A percentile compares a stretch with the other conserved stretches of the same genome.
phyloP scores from a whole-genome alignment of 2,113 vertebrate genomes.

The Rhabdornis inornatus region DNA sequence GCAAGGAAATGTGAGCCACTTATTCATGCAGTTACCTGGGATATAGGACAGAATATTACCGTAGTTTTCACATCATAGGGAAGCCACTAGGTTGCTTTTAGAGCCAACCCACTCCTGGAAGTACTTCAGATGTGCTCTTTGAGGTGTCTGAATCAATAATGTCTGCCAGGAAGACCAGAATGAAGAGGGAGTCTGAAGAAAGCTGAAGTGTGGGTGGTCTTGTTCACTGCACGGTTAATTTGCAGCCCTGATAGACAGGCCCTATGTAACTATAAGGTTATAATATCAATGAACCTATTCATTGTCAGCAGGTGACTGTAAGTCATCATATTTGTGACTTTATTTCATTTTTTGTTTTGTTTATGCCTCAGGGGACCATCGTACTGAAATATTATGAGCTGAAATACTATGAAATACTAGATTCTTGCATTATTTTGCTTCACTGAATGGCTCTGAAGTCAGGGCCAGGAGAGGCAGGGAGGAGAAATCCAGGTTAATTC shows the following conservation, averaged over 20 bases:
- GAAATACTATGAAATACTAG: not conserved
- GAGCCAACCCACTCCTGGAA: not conserved
- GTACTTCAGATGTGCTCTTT: not conserved
- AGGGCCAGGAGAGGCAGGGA: not conserved
- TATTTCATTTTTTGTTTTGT: not conserved
- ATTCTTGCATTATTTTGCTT: slow-evolving; percentile 23
- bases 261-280: not conserved
- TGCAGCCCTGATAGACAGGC: not conserved
- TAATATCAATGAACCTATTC: not conserved
- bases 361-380: not conserved
- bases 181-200: not conserved
- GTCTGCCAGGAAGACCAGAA: not conserved
- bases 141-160: not conserved
- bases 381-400: not conserved
- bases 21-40: not conserved
- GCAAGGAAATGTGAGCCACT: not conserved
- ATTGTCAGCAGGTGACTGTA: not conserved
- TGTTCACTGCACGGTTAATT: not conserved
- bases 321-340: not conserved
- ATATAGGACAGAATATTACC: not conserved
- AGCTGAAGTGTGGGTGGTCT: not conserved
- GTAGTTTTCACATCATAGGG: not conserved
- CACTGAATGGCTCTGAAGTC: not conserved
- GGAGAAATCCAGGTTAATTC: not conserved
- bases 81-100: not conserved